Evolutionary conservation across 2,113 vertebrate genomes (phyloP), one percentile per base, ranked within the genome.

Genomic region (Labrus mixtus): DNA sequence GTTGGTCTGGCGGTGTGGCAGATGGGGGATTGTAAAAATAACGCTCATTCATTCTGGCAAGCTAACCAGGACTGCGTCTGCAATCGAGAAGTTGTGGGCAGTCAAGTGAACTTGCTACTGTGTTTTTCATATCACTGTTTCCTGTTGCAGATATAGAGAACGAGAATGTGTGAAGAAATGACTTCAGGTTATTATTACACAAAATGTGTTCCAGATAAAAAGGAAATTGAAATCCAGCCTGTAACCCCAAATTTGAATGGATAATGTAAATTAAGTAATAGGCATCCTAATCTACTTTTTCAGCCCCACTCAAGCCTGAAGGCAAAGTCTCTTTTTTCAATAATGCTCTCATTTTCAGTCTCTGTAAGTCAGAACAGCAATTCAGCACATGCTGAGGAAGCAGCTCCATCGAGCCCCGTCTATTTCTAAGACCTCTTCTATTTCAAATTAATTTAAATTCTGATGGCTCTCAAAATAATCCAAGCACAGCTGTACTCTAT

Each of bases 241-340:
- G n/a, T 74, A 63, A 86, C 72, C 43, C 25, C 12, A n/a, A 68
- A 72, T 80, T 71, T 76, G 22, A 89, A 79, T 80, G 76, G 79
- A 77, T 82, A 53, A 79, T 85, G 55, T 65, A 57, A 84, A 91
- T 88, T 78, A 84, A 84, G 76, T 83, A 86, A 88, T 79, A 65
- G 67, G 66, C 70, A 77, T 79, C 73, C 53, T 85, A 73, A 82
- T 88, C 68, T 85, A 65, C 16, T 81, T 75, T 82, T 90, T 85
- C 81, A 86, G 77, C 39, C 41, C 51, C 73, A 78, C 46, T 87
- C 68, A 86, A 77, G 77, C 79, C 81, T 83, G 53, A 76, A 87
- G 84, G 81, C 69, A 78, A 78, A 79, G 29, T 60, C n/a, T 80
- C 82, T 8, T 48, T 62, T 55, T 64, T 43, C 60, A 75, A 59